Evolutionary conservation across 2,888 invertebrate genomes (phyloP), one percentile per base, ranked within the genome.

Genomic region (Magallana nippona): DNA sequence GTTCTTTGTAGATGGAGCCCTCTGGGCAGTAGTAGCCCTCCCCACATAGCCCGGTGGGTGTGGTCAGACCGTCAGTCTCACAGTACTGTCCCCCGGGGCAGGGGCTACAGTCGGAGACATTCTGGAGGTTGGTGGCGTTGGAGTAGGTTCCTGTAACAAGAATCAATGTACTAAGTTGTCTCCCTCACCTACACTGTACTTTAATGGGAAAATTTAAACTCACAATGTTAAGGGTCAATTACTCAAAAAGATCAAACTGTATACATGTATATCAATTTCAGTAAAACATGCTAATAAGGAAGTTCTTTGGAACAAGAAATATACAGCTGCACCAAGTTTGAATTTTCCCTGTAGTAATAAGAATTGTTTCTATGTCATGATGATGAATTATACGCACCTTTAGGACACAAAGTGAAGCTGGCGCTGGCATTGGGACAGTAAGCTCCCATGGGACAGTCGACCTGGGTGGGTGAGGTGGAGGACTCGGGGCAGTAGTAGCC

Each of bases 1-100:
- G 91, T 84, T 92, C 88, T 81, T 89, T 89, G 86, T 91, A 89
- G 10, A 88, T 86, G 8, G 91, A 89, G 1, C 93, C 93, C 2
- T 86, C 87, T n/a, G 93, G 92, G 84, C 93, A 93, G 84, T 90
- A 93, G 85, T 91, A 93, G 11, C 93, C 85, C 80, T 85, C 82
- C 60, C 83, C 83, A 85, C 85, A 85, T 0, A 84, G 81, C 27
- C 84, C 86, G n/a, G 84, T 86, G n/a, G 93, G 93, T 62, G 83
- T 83, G 0, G 89, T 89, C 10, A 93, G 87, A 19, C 92, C 93
- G 22, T 90, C 89, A 2, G 91, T 90, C 57, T 90, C 91, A 86
- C 93, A 93, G 86, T 92, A 93, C 86, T 92, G 93, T 0, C 93
- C 93, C 2, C 92, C 92, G 1, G 92, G 90, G 85, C 93, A 93